phyloP scores from a whole-genome alignment of 2,888 invertebrate species.

The Synanthedon andrenaeformis region DNA sequence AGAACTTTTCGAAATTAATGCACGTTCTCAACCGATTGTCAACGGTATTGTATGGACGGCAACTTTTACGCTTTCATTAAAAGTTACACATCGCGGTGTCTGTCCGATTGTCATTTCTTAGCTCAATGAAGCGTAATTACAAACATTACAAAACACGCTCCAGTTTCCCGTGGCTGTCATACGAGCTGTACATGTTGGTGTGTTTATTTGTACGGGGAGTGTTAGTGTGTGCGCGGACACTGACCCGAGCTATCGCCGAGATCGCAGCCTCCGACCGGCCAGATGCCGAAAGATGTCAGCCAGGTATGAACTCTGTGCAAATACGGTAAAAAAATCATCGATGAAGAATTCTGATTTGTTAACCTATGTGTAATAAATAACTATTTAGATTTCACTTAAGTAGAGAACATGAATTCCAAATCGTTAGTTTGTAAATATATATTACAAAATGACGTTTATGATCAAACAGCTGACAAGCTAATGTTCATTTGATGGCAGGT shows the following conservation, averaged over 20 bases:
- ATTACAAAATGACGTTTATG: too few relatives aligned
- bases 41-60: too few relatives aligned
- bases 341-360: too few relatives aligned
- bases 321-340: constrained; percentile 2
- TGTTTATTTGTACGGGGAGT: constrained; percentile 13
- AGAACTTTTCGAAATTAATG: too few relatives aligned
- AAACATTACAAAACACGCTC: constrained; percentile 34
- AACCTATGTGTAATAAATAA: too few relatives aligned
- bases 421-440: too few relatives aligned
- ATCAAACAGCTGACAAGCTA: too few relatives aligned
- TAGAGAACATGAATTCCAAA: too few relatives aligned
- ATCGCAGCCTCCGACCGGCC: constrained; percentile 69
- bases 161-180: constrained; percentile 18
- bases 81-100: too few relatives aligned
- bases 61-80: too few relatives aligned
- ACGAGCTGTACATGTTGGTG: constrained; percentile 3
- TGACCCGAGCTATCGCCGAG: constrained; percentile 60
- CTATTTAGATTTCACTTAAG: too few relatives aligned
- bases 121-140: constrained; percentile 40
- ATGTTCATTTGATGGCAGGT: too few relatives aligned
- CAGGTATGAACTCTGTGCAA: constrained; percentile 36
- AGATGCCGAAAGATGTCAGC: constrained; percentile 65
- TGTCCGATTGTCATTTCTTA: background rate
- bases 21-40: background rate
- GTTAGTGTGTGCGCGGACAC: constrained; percentile 44